A percentile compares a stretch with the other conserved stretches of the same genome.
Conservation (phyloP, 2,113 vertebrate genomes). For the Chaetodon trifascialis region DNA sequence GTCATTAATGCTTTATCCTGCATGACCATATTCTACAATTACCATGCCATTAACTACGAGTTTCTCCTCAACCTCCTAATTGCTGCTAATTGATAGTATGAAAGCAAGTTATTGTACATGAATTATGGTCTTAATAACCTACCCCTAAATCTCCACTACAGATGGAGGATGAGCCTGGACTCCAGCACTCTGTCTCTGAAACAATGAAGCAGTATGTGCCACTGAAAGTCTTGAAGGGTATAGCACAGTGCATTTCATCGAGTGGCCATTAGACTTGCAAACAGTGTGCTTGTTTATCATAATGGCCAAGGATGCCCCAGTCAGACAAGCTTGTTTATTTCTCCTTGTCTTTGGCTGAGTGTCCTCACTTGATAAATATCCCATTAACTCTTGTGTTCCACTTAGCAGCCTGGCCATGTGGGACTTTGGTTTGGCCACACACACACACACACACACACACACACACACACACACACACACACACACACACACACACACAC, state of each 20-base stretch:
- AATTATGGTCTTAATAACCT: no score
- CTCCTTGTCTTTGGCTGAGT: slow-evolving; percentile 69
- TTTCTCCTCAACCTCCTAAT: no score
- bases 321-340: slow-evolving; percentile 79
- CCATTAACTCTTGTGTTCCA: slow-evolving; percentile 75
- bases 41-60: no score
- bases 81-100: no score
- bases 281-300: slow-evolving; percentile 75
- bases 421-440: slow-evolving; percentile 51
- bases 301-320: slow-evolving; percentile 68
- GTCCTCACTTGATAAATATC: slow-evolving; percentile 79
- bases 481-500: slow-evolving; percentile 7
- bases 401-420: slow-evolving; percentile 67
- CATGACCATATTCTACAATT: no score
- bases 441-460: slow-evolving; percentile 25
- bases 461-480: not conserved
- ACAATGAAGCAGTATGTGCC: slow-evolving; percentile 40
- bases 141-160: not conserved
- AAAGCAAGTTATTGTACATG: no score
- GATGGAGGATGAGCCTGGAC: not conserved
- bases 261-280: slow-evolving; percentile 77
- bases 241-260: slow-evolving; percentile 37
- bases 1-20: no score
- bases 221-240: slow-evolving; percentile 58
- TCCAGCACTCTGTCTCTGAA: slow-evolving; percentile 5